These are phyloP conservation scores for Smittia sp. DNA, from an alignment of 2,888 invertebrate genomes.

Conservation along the genomic window DNA sequence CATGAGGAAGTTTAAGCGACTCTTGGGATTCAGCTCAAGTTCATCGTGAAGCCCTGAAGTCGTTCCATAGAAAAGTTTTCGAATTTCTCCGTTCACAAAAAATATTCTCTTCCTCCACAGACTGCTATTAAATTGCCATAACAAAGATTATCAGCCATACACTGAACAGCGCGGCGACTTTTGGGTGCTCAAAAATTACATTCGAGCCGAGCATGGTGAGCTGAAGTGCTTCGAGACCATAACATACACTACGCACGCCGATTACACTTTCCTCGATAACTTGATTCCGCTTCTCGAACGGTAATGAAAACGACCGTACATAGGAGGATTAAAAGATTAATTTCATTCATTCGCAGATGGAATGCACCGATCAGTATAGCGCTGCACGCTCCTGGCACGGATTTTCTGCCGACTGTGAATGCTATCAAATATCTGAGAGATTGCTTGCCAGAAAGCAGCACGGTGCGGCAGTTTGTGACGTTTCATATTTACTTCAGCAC, in stretches of 20 bases:
- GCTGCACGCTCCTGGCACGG: constrained; percentile 65
- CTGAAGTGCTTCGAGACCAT: constrained; percentile 78
- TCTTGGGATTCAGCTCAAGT: background rate
- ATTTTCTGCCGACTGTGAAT: constrained; percentile 73
- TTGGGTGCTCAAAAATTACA: constrained; percentile 87
- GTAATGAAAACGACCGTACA: constrained; percentile 47
- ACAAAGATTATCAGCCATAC: constrained; percentile 60
- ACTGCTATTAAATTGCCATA: constrained; percentile 61
- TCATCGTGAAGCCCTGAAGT: background rate
- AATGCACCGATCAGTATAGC: constrained; percentile 64
- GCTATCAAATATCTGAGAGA: constrained; percentile 78
- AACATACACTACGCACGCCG: constrained; percentile 90
- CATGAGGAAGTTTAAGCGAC: background rate
- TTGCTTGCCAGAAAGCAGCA: constrained; percentile 64
- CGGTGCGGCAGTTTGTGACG: constrained; percentile 75
- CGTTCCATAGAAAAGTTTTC: background rate
- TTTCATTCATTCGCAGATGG: constrained; percentile 54
- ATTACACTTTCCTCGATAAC: constrained; percentile 88
- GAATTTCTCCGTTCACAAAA: background rate
- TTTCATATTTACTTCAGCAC: constrained; percentile 88
- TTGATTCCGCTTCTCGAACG: constrained; percentile 77
- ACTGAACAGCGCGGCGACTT: constrained; percentile 74
- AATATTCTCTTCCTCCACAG: constrained; percentile 49
- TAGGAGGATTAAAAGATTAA: background rate
- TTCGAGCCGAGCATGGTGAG: constrained; percentile 67